Evolutionary conservation across 64 coral and sea anemone genomes (phyloP).

Genomic region (Montipora capricornis): DNA sequence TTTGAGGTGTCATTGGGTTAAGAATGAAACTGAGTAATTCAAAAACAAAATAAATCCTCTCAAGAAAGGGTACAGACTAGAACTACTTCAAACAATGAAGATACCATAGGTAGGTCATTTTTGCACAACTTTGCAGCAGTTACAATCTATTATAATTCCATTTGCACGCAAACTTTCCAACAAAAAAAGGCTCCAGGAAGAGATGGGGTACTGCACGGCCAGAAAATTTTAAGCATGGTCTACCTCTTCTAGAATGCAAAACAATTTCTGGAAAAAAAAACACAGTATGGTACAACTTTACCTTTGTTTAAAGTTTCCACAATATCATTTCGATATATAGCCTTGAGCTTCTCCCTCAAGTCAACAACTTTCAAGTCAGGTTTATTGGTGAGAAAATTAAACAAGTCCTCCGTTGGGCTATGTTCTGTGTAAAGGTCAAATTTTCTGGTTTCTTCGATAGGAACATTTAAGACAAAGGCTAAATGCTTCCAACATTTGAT

Average conservation of each 20-base stretch:
- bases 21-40: too few species aligned
- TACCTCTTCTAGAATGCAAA: neutral
- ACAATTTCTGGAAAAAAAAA: neutral
- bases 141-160: too few species aligned
- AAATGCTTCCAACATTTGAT: slow-evolving; percentile 48
- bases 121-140: too few species aligned
- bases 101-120: too few species aligned
- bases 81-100: too few species aligned
- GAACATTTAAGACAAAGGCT: slow-evolving; percentile 14
- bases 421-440: slow-evolving; percentile 41
- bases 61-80: too few species aligned
- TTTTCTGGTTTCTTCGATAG: neutral
- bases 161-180: too few species aligned
- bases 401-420: slow-evolving; percentile 43
- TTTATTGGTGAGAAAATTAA: neutral
- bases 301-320: neutral
- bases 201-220: too few species aligned
- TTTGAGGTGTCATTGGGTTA: too few species aligned
- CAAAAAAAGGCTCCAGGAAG: too few species aligned
- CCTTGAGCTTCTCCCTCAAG: slow-evolving; percentile 14
- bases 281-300: neutral
- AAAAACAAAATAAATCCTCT: too few species aligned
- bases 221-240: too few species aligned
- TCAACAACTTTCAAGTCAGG: slow-evolving; percentile 13
- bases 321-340: slow-evolving; percentile 27